Conservation (phyloP, 1,140 invertebrate genomes). For the Cydia strobilella region DNA sequence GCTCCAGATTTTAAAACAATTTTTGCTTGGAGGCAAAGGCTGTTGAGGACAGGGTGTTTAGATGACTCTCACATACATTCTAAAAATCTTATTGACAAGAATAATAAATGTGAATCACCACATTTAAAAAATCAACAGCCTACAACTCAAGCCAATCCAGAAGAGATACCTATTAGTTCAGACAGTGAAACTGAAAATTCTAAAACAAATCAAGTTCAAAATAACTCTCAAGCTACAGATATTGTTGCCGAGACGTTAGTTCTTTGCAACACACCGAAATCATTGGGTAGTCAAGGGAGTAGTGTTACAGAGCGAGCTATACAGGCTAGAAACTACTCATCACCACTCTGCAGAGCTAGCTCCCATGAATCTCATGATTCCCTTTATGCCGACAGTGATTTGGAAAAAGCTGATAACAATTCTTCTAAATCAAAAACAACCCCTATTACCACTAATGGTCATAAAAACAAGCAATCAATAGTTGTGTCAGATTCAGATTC, state of each 20-base stretch:
- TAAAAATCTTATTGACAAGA: constrained; percentile 39
- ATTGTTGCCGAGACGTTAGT: constrained; percentile 57
- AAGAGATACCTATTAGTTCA: constrained; percentile 66
- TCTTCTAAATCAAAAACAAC: constrained; percentile 41
- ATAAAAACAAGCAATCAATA: constrained; percentile 13
- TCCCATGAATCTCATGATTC: constrained; percentile 67
- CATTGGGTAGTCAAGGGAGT: constrained; percentile 49
- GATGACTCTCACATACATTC: constrained; percentile 65
- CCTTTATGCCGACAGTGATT: constrained; percentile 65
- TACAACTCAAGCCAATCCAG: constrained; percentile 63
- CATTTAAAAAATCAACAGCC: constrained; percentile 39
- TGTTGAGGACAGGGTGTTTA: constrained; percentile 73
- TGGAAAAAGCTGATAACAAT: constrained; percentile 48
- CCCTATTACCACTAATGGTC: constrained; percentile 16
- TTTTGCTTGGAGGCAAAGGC: constrained; percentile 73
- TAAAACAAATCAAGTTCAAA: constrained; percentile 45
- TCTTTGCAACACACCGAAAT: constrained; percentile 44
- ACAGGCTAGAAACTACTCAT: constrained; percentile 54
- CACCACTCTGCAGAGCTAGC: constrained; percentile 57
- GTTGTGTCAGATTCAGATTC: constrained; percentile 53
- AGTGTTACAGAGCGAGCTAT: constrained; percentile 52
- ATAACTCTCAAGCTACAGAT: constrained; percentile 34
- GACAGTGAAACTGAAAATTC: constrained; percentile 61
- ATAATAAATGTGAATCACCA: constrained; percentile 32
- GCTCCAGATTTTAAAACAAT: constrained; percentile 78